Evolutionary conservation across 2,888 invertebrate species (phyloP), one percentile per base, ranked within the genome.

Genomic region (Plemyria rubiginata): DNA sequence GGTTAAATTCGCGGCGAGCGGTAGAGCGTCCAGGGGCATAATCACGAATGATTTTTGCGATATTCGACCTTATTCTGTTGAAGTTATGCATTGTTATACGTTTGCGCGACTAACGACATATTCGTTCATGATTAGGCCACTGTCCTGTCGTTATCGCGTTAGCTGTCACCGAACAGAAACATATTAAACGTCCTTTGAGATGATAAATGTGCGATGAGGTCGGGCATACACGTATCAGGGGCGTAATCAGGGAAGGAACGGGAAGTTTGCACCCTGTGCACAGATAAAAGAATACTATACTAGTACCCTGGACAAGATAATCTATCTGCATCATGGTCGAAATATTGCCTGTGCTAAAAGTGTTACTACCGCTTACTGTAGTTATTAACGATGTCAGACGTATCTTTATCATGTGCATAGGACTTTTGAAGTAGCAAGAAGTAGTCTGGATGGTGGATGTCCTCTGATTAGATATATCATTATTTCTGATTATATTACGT

Each of bases 171-270:
- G 74, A 74, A 76, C 76, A 83, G 79, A 82, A 90, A 90, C 88
- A 90, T 91, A 91, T 91, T 92, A 92, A 88, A 88, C 85, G 81
- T 86, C 86, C 81, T 83, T 80, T 80, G 74, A 77, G 84, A 88
- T 92, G 92, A 92, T 92, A 86, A 88, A 92, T 90, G 90, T 84
- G 80, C 76, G 76, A 74, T 73, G 80, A 83, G 80, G 81, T 83
- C 77, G 83, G 58, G 71, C 70, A 74, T 72, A 76, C 74, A 80
- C 72, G 73, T 75, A 79, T 74, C 76, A 68, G 71, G 62, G 64
- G 22, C 16, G 68, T 40, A 67, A 51, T 66, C 22, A 60, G 60
- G 52, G 36, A 46, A 45, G 29, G 46, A 50, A 22, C 5, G 41
- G 41, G 8, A 0, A 0, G 0, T 32, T 40, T 48, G 12, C n/a